Percentiles rank a stretch among this genome's conserved stretches.
Evolutionary conservation across 2,888 invertebrate species (phyloP).

Genomic region (Metallyticus violacea): DNA sequence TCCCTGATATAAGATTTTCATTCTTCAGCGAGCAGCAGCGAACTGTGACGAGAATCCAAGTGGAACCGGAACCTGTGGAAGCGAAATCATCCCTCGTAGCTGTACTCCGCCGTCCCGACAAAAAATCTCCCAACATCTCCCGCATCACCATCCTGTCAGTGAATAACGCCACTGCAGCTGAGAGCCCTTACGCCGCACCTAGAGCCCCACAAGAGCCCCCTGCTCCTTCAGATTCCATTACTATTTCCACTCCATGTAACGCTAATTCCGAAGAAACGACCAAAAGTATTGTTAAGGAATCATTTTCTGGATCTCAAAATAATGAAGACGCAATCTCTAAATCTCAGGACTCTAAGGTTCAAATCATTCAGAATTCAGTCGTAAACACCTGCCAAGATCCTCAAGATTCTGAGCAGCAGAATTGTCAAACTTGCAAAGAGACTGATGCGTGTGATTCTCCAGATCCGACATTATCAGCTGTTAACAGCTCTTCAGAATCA

Average conservation of each 20-base stretch:
- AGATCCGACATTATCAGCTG: background rate
- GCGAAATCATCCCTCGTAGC: background rate
- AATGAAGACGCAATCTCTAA: background rate
- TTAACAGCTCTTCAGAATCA: background rate
- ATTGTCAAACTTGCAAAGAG: background rate
- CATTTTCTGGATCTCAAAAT: background rate
- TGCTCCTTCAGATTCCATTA: background rate
- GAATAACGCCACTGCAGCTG: background rate
- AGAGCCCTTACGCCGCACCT: background rate
- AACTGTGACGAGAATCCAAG: background rate
- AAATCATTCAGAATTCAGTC: background rate
- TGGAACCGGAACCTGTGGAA: background rate
- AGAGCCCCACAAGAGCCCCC: background rate
- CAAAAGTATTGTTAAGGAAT: background rate
- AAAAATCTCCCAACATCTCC: constrained; percentile 10
- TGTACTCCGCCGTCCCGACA: background rate
- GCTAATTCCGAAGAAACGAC: background rate
- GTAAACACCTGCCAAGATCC: background rate
- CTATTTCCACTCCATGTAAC: background rate
- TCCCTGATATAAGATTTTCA: constrained; percentile 26
- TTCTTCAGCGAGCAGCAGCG: constrained; percentile 19
- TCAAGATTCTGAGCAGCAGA: background rate
- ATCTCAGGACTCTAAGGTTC: background rate
- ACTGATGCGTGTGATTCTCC: background rate
- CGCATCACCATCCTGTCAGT: background rate